These are phyloP conservation scores for Meiosimyza platycephala DNA, from an alignment of 2,888 invertebrate species.

Conservation along the genomic window DNA sequence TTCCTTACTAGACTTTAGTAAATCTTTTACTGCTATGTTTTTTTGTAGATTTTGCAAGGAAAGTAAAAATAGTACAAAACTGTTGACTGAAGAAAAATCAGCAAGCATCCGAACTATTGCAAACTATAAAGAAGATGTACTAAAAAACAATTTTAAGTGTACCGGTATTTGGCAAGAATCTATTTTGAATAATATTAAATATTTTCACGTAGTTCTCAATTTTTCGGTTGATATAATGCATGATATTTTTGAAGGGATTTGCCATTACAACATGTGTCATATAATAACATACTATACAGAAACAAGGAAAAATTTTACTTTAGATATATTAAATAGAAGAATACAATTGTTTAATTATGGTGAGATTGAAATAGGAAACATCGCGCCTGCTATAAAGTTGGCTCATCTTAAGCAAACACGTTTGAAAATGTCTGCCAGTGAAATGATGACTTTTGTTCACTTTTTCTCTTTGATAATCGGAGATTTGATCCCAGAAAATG, in stretches of 20 bases:
- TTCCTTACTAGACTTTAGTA: no score
- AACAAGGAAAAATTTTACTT: background rate
- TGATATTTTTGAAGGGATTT: background rate
- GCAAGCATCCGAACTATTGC: no score
- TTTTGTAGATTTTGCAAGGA: no score
- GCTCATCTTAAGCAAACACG: constrained; percentile 35
- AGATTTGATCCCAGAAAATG: constrained; percentile 50
- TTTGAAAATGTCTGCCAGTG: constrained; percentile 46
- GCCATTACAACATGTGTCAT: background rate
- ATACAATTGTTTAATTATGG: constrained; percentile 48
- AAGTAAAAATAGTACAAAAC: no score
- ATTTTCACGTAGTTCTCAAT: no score
- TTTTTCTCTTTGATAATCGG: constrained; percentile 50
- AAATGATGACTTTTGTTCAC: constrained; percentile 50
- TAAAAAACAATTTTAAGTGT: no score
- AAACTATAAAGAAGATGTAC: no score
- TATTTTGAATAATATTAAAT: no score
- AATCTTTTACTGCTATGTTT: no score
- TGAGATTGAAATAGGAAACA: constrained; percentile 45
- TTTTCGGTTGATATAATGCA: background rate
- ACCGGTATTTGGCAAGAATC: no score
- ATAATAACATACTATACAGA: background rate
- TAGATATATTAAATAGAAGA: constrained; percentile 15
- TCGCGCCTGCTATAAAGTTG: constrained; percentile 41
- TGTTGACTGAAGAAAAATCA: no score